phyloP scores from a whole-genome alignment of 2,888 invertebrate species.

The Leptopilina myrica region DNA sequence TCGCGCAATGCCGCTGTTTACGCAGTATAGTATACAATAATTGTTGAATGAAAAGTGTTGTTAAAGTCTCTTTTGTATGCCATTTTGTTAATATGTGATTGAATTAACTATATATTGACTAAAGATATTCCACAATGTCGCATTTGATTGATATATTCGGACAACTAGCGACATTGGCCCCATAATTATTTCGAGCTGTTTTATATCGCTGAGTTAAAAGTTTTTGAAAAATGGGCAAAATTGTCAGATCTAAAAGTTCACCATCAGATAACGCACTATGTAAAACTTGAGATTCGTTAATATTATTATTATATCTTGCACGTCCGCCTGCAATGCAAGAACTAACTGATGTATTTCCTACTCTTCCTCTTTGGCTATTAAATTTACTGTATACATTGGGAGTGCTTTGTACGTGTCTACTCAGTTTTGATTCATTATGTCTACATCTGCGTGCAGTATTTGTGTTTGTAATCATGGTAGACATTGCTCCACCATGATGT shows the following conservation, averaged over 20 bases:
- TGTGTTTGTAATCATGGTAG: constrained; percentile 55
- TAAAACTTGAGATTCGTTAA: constrained; percentile 77
- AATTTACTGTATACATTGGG: constrained; percentile 81
- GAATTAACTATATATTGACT: constrained; percentile 17
- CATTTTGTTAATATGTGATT: constrained; percentile 6
- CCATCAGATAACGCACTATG: constrained; percentile 90
- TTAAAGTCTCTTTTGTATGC: constrained; percentile 13
- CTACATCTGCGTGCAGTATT: constrained; percentile 66
- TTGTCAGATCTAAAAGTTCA: constrained; percentile 90
- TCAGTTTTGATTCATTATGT: constrained; percentile 70
- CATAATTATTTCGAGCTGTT: constrained; percentile 83
- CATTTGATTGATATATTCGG: constrained; percentile 97
- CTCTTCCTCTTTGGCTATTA: constrained; percentile 75
- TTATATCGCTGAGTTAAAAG: constrained; percentile 90
- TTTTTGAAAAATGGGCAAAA: constrained; percentile 94
- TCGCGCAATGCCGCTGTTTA: too few relatives aligned
- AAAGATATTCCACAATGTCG: constrained; percentile 94
- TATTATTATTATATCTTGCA: constrained; percentile 68
- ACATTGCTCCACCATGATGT: constrained; percentile 51
- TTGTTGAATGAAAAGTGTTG: background rate
- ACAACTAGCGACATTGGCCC: constrained; percentile 90
- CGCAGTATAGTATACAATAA: too few relatives aligned
- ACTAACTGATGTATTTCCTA: constrained; percentile 49
- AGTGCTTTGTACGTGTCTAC: constrained; percentile 79
- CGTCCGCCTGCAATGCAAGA: constrained; percentile 30